Evolutionary conservation across 2,797 vertebrate genomes (phyloP).

Genomic region (Oreortyx pictus): DNA sequence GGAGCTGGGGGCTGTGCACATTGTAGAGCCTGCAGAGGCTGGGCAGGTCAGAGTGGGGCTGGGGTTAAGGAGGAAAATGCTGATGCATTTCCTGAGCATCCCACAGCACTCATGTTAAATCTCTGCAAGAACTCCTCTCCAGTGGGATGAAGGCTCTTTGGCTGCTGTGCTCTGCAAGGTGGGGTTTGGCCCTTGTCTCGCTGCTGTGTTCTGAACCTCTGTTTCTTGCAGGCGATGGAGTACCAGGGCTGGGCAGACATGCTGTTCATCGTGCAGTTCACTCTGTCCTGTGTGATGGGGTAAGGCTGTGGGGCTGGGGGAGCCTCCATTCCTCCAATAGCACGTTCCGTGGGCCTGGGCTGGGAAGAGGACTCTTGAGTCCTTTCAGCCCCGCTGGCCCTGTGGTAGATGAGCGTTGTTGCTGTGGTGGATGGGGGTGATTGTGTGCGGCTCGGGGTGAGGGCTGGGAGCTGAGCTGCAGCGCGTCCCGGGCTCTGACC

Average conservation of each 20-base stretch:
- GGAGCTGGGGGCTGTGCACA: not conserved
- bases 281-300: conserved; percentile 96
- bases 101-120: not conserved
- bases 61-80: not conserved
- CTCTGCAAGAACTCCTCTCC: not conserved
- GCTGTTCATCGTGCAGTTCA: conserved; percentile 89
- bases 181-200: no score
- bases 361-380: not conserved
- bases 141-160: not conserved
- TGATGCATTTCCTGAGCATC: no score
- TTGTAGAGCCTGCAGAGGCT: not conserved
- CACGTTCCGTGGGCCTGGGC: rapidly evolving
- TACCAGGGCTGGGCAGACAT: conserved; percentile 89
- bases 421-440: not conserved
- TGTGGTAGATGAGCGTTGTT: not conserved
- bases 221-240: conserved; percentile 83
- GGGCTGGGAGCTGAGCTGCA: rapidly evolving
- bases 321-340: rapidly evolving
- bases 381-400: not conserved
- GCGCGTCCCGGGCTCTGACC: rapidly evolving
- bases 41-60: not conserved
- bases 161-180: no score
- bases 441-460: not conserved
- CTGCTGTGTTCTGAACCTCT: not conserved
- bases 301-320: conserved; percentile 73